Evolutionary conservation across 2,888 invertebrate genomes (phyloP), one percentile per base, ranked within the genome.

Genomic region (Micoletzkya japonica): DNA sequence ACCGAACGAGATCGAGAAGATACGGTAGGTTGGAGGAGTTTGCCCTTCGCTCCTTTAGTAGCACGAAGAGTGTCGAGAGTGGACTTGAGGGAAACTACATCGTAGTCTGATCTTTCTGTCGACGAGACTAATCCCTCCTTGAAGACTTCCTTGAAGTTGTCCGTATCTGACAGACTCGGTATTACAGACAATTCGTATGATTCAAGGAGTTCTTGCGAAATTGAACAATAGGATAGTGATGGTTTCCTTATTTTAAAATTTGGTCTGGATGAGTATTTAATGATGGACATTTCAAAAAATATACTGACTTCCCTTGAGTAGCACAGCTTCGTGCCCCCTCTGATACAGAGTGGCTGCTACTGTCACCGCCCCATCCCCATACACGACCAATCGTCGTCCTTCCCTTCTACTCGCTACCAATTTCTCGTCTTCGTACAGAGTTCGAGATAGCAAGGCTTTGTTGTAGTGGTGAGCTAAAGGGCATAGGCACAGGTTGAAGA

Each of bases 291-390:
- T 7, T 39, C 7, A 17, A 39, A 39, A 39, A 39, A 17, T 14
- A 37, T 34, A 72, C 73, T 70, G 28, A 77, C 78, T 76, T 73
- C 78, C 78, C 68, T 58, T 73, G 50, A 78, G 57, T 2, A 73
- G 44, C 1, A 78, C 71, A 2, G 76, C 74, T 20, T 76, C 75
- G 60, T 72, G 76, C 24, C 77, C 77, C 30, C 78, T 58, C 54
- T 78, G 72, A 44, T 72, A 74, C 2, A 78, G 54, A 26, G 75
- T 75, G 37, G 73, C 68, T 4, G 77, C 64, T 14, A 77, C 71
- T 52, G 71, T 56, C 32, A 73, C 75, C 3, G 68, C 50, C 26
- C 70, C 70, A 2, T 70, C 36, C 20, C 74, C 72, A 28, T 72
- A 74, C 26, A 72, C 63, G 26, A 60, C 4, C 28, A 60, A 26